A percentile compares a stretch with the other conserved stretches of the same genome.
phyloP scores from a whole-genome alignment of 2,113 vertebrate species.

The Etheostoma cragini region DNA sequence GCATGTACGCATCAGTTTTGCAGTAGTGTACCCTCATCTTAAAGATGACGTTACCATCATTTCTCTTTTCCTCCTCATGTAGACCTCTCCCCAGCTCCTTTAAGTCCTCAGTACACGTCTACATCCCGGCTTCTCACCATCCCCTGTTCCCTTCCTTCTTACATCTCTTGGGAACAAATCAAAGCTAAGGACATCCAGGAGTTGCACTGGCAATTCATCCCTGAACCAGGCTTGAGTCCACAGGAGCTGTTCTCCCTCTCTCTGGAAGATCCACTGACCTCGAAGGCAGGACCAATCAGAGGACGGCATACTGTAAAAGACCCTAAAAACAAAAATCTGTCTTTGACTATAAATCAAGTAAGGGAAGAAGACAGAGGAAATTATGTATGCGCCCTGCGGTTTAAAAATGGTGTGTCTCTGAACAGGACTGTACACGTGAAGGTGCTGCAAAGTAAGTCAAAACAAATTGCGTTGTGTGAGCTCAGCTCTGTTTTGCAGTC shows the following conservation, averaged over 20 bases:
- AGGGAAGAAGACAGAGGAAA: conserved; percentile 45
- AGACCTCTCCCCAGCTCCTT: conserved; percentile 64
- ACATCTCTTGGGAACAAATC: conserved; percentile 50
- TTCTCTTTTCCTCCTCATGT: conserved; percentile 18
- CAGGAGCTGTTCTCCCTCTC: conserved; percentile 39
- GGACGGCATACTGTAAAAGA: rapidly evolving
- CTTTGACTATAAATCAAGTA: conserved; percentile 28
- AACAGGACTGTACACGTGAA: conserved; percentile 49
- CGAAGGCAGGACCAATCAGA: neutral
- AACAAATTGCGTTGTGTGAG: neutral
- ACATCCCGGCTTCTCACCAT: conserved; percentile 16
- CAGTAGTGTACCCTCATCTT: neutral
- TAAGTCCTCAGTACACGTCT: conserved; percentile 59
- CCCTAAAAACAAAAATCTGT: conserved; percentile 18
- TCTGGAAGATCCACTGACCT: neutral
- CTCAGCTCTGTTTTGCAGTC: neutral
- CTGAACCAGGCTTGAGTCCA: neutral
- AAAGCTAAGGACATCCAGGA: conserved; percentile 5
- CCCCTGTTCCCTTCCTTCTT: conserved; percentile 62
- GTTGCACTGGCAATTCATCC: conserved; percentile 70
- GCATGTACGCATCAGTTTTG: neutral
- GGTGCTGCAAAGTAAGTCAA: conserved; percentile 77
- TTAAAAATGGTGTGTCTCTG: neutral
- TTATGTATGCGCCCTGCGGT: conserved; percentile 67
- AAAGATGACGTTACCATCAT: neutral